A percentile compares a stretch with the other conserved stretches of the same genome.
phyloP scores from a whole-genome alignment of 1,140 invertebrate genomes.

The Adelges cooleyi region DNA sequence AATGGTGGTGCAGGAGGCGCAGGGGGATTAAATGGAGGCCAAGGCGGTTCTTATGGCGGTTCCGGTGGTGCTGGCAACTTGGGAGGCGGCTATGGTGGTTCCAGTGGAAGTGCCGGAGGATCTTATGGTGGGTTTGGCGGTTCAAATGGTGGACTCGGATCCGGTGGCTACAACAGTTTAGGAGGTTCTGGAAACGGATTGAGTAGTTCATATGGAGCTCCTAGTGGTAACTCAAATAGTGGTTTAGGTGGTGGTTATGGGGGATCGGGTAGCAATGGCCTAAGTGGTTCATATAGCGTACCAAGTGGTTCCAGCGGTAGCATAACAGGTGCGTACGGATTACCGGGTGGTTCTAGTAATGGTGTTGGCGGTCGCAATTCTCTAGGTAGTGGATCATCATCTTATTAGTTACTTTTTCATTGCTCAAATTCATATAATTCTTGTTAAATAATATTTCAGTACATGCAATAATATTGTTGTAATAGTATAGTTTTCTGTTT shows the following conservation, averaged over 20 bases:
- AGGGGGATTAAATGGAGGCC: neutral
- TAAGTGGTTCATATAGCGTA: neutral
- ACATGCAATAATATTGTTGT: no score
- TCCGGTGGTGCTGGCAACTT: neutral
- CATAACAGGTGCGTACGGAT: no score
- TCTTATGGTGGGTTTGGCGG: neutral
- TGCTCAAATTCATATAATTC: no score
- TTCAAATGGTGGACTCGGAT: neutral
- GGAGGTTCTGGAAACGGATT: neutral
- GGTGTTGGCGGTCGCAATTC: no score
- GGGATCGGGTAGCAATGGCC: neutral
- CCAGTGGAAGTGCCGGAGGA: neutral
- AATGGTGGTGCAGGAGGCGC: neutral
- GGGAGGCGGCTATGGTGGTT: slow-evolving; percentile 24
- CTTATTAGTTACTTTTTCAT: no score
- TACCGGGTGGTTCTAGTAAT: no score
- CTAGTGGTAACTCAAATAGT: no score
- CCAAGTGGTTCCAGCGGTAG: neutral
- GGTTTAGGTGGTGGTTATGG: neutral
- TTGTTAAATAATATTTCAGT: no score
- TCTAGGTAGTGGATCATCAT: no score
- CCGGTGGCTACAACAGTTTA: no score
- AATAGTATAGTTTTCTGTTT: no score
- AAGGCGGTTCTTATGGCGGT: neutral
- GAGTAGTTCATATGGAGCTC: neutral